Base-by-base conservation (phyloP, 2,888 invertebrate species). In the Hypomecis punctinalis region DNA sequence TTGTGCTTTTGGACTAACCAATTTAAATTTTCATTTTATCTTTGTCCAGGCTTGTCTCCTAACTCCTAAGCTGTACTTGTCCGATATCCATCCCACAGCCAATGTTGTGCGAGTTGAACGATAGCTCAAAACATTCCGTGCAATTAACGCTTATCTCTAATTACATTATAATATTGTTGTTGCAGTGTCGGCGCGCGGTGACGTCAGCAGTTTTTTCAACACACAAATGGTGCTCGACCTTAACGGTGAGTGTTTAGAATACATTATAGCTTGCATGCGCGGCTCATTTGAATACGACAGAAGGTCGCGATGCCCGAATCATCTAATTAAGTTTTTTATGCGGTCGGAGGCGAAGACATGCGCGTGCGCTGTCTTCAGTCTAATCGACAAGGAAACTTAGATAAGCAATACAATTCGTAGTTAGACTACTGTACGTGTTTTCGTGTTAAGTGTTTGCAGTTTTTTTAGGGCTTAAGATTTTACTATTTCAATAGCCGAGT, bases 141-240 rank as follows among this genome's bases (percentile, higher is more conserved):
- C 68, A 70, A 74, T 74, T 75, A 57, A 53, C 52, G 68, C 67
- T 67, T 74, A 69, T 68, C 71, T 74, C 69, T 76, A 74, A 77
- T 77, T 73, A 79, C 76, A 78, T 78, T 75, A 74, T 76, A 73
- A 75, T 75, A 71, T 71, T 79, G 66, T 84, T 88, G 87, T 91
- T 90, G 73, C 91, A 92, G 92, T 90, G 81, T 84, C 92, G 81
- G 89, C 88, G 74, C 92, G 91, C 84, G 90, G 90, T 77, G 91
- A 91, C 90, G 90, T 91, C 84, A 86, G 84, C 85, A 85, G 86
- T 80, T 92, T 79, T 84, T 91, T 90, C 90, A 89, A 91, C 82
- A 91, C 92, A 71, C 92, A 91, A 83, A 91, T 92, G 92, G 86
- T 91, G 83, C 86, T 92, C 83, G 91, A 92, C 86, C 90, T 91